These are phyloP conservation scores for Tyrophagus putrescentiae DNA, from an alignment of 1,140 invertebrate species.

Conservation along the genomic window DNA sequence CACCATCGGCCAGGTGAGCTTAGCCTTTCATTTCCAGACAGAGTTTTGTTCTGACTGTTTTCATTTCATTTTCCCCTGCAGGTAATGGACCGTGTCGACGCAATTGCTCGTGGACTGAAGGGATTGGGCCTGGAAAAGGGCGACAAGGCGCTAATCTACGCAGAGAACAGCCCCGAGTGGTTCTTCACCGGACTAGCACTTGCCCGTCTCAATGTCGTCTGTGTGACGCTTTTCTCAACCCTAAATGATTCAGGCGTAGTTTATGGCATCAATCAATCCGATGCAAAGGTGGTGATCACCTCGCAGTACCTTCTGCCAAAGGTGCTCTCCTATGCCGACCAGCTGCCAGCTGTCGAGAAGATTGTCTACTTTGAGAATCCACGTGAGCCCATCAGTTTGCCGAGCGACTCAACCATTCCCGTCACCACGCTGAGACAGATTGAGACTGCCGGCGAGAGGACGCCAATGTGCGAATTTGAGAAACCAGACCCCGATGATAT, in stretches of 20 bases:
- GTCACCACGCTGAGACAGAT: slow-evolving; percentile 22
- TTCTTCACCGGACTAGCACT: slow-evolving; percentile 37
- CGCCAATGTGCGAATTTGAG: slow-evolving; percentile 41
- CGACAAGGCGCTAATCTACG: slow-evolving; percentile 34
- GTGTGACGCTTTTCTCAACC: slow-evolving; percentile 15
- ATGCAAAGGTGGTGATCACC: slow-evolving; percentile 47
- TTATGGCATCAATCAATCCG: slow-evolving; percentile 89
- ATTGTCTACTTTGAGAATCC: slow-evolving; percentile 23
- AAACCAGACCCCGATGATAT: slow-evolving; percentile 31
- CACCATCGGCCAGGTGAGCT: slow-evolving; percentile 62
- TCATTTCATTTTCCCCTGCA: too few relatives aligned
- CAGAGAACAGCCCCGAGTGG: slow-evolving; percentile 40
- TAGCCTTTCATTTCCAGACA: too few relatives aligned
- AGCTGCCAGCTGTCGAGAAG: slow-evolving; percentile 12
- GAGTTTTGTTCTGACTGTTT: too few relatives aligned
- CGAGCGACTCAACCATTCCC: slow-evolving; percentile 43
- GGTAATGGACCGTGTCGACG: slow-evolving; percentile 49
- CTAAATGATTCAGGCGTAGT: slow-evolving; percentile 58
- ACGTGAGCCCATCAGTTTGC: not conserved
- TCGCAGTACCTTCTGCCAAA: slow-evolving; percentile 29
- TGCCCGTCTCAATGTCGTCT: slow-evolving; percentile 34
- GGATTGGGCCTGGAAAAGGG: slow-evolving; percentile 31
- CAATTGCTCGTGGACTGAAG: slow-evolving; percentile 43
- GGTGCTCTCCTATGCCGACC: slow-evolving; percentile 6
- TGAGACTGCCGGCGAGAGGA: not conserved